A percentile compares a stretch with the other conserved stretches of the same genome.
Conservation (phyloP, 2,113 vertebrate genomes). For the Anolis carolinensis region DNA sequence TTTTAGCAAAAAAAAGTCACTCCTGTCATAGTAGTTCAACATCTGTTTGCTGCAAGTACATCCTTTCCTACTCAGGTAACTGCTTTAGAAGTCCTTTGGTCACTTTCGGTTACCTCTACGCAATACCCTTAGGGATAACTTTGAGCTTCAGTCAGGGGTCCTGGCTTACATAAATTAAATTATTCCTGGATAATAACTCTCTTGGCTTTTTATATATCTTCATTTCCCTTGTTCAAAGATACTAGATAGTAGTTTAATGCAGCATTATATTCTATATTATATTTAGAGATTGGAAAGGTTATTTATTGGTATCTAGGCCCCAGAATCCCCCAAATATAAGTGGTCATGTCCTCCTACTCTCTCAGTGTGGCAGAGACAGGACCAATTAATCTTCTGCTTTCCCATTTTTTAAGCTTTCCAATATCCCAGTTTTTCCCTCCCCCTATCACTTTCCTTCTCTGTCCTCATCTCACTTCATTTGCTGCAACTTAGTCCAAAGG, state of each 20-base stretch:
- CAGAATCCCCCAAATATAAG: no score
- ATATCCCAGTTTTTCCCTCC: no score
- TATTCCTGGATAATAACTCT: conserved; percentile 8
- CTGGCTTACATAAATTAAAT: conserved; percentile 7
- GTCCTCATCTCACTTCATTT: no score
- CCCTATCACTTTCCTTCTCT: no score
- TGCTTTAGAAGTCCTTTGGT: conserved; percentile 20
- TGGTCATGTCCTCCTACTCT: no score
- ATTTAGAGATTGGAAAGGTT: no score
- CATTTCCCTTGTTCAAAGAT: background rate
- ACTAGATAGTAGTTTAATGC: background rate
- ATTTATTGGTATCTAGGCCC: no score
- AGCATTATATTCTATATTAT: background rate
- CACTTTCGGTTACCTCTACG: background rate
- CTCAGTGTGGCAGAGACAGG: no score
- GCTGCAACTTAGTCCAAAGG: no score
- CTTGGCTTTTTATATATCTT: background rate
- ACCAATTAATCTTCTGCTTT: no score
- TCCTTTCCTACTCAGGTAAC: conserved; percentile 24
- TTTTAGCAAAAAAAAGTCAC: conserved; percentile 42
- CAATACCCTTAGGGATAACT: background rate
- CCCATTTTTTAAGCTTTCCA: no score
- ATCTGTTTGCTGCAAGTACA: conserved; percentile 14
- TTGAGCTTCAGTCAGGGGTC: background rate
- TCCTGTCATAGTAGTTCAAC: conserved; percentile 16